phyloP scores from a whole-genome alignment of 2,888 invertebrate species.

The Netelia inedita region DNA sequence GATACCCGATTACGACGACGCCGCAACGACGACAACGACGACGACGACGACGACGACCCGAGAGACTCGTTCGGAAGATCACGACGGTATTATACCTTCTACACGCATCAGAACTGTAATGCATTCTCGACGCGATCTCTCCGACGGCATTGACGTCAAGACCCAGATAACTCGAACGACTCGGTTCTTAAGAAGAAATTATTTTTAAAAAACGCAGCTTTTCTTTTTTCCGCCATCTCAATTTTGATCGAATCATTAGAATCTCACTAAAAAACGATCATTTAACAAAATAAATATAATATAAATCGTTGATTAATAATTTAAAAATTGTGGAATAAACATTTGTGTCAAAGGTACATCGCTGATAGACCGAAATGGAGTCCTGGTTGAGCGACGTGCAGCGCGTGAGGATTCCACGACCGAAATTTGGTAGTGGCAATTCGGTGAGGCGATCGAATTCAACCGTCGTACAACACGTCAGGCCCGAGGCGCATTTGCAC shows the following conservation, averaged over 20 bases:
- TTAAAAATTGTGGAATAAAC: neutral
- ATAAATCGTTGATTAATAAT: neutral
- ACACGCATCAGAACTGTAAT: neutral
- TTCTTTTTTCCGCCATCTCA: neutral
- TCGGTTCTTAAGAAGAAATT: neutral
- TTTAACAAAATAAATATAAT: too few relatives aligned
- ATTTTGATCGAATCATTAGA: too few relatives aligned
- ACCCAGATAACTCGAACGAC: neutral
- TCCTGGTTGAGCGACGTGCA: constrained; percentile 94
- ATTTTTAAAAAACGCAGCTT: neutral
- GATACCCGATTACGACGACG: constrained; percentile 46
- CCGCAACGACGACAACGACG: neutral
- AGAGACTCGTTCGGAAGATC: neutral
- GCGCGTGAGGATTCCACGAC: constrained; percentile 93
- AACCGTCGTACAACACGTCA: constrained; percentile 88
- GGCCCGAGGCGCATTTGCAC: constrained; percentile 84
- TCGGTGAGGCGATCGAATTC: constrained; percentile 85
- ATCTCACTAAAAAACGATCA: too few relatives aligned
- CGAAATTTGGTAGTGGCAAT: constrained; percentile 90
- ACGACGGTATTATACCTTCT: neutral
- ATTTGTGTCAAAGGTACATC: neutral
- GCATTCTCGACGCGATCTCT: neutral
- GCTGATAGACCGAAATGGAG: constrained; percentile 87
- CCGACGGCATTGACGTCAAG: neutral
- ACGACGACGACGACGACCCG: neutral